Evolutionary conservation across 2,888 invertebrate genomes (phyloP).

Genomic region (Sicus ferrugineus): DNA sequence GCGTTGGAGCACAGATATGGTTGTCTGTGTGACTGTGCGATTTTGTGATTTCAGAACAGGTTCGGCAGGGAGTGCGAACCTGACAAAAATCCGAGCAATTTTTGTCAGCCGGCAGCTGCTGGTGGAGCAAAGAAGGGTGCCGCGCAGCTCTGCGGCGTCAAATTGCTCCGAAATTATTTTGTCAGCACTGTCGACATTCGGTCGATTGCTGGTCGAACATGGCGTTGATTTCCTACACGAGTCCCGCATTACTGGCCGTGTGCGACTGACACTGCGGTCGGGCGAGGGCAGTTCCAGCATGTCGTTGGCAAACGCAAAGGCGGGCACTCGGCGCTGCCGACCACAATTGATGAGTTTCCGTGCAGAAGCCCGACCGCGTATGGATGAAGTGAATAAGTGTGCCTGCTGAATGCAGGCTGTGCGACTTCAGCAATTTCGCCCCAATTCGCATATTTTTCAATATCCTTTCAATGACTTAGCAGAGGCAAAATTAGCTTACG

Average conservation of each 20-base stretch:
- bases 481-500: neutral
- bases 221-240: conserved; percentile 33
- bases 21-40: neutral
- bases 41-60: too few species aligned
- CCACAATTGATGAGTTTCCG: too few species aligned
- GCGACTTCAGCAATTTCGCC: neutral
- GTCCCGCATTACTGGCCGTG: neutral
- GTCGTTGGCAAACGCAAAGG: neutral
- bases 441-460: neutral
- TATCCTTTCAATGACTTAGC: too few species aligned
- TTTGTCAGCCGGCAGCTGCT: conserved; percentile 1
- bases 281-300: neutral
- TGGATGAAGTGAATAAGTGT: neutral
- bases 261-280: neutral
- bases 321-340: neutral
- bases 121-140: neutral
- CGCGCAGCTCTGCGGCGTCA: conserved; percentile 46
- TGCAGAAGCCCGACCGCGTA: too few species aligned
- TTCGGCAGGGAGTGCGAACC: conserved; percentile 53
- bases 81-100: conserved; percentile 45
- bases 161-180: conserved; percentile 62
- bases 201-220: conserved; percentile 34
- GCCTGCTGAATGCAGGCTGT: too few species aligned
- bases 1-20: neutral
- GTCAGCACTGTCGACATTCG: conserved; percentile 50